phyloP scores from a whole-genome alignment of 2,888 invertebrate species.

The Polydesmus complanatus region DNA sequence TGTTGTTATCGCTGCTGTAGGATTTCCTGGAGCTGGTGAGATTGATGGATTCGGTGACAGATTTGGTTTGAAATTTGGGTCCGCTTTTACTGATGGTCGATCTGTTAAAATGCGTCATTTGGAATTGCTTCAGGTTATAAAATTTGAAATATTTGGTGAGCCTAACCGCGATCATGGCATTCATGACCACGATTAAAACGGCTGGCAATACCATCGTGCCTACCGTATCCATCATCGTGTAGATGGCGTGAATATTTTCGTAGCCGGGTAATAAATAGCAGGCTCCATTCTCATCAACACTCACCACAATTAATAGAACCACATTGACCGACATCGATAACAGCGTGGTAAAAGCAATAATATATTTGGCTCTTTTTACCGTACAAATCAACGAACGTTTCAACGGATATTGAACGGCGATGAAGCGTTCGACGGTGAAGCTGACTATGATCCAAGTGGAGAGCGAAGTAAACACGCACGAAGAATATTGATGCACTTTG shows the following conservation, averaged over 20 bases:
- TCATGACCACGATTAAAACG: slow-evolving; percentile 51
- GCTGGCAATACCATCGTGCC: slow-evolving; percentile 60
- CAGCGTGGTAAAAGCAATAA: slow-evolving; percentile 2
- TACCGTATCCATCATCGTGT: slow-evolving; percentile 56
- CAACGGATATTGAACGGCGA: slow-evolving; percentile 64
- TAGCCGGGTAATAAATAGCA: slow-evolving; percentile 9
- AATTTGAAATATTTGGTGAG: slow-evolving; percentile 36
- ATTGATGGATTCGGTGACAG: background rate
- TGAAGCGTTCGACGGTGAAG: slow-evolving; percentile 70
- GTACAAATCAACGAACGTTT: slow-evolving; percentile 26
- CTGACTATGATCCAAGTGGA: slow-evolving; percentile 76
- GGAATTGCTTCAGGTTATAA: background rate
- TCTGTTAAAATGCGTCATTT: background rate
- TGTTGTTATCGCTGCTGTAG: background rate
- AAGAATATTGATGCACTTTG: slow-evolving; percentile 56
- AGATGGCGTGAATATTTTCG: slow-evolving; percentile 27
- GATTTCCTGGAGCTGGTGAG: too few species aligned
- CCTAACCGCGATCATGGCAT: slow-evolving; percentile 51
- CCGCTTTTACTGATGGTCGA: background rate
- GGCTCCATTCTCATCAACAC: background rate
- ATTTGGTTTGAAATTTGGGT: background rate
- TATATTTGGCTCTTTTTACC: slow-evolving; percentile 16
- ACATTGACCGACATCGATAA: slow-evolving; percentile 8
- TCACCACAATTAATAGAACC: background rate
- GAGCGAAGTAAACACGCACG: slow-evolving; percentile 56